Conservation (phyloP, 2,888 invertebrate genomes). For the Embidobia sp. region DNA sequence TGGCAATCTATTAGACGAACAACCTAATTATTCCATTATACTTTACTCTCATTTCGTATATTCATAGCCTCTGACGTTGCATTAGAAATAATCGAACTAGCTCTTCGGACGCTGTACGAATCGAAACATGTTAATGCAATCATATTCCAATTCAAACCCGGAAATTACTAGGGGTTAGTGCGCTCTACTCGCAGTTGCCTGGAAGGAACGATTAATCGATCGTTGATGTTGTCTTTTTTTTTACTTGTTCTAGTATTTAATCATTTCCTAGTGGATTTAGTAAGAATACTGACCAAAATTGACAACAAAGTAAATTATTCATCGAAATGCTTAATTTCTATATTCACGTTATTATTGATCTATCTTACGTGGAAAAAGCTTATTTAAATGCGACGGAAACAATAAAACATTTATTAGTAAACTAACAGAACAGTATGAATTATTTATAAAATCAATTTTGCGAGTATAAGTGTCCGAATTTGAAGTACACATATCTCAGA, state of each 20-base stretch:
- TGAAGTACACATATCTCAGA: too few relatives aligned
- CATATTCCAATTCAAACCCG: conserved; percentile 80
- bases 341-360: too few relatives aligned
- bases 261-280: conserved; percentile 31
- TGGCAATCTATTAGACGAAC: conserved; percentile 6
- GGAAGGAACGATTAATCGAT: conserved; percentile 65
- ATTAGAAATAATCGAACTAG: conserved; percentile 48
- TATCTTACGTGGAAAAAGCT: too few relatives aligned
- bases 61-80: conserved; percentile 11
- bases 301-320: conserved; percentile 2
- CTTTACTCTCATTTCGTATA: conserved; percentile 26
- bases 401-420: too few relatives aligned
- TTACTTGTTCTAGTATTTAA: conserved; percentile 3
- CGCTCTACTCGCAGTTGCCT: conserved; percentile 67
- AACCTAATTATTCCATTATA: conserved; percentile 37
- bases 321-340: too few relatives aligned
- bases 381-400: too few relatives aligned
- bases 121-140: conserved; percentile 79
- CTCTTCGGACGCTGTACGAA: conserved; percentile 50
- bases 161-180: conserved; percentile 77
- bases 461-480: too few relatives aligned
- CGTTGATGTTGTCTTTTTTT: conserved; percentile 44
- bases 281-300: conserved; percentile 9
- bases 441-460: too few relatives aligned
- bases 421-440: too few relatives aligned